Evolutionary conservation across 2,113 vertebrate species (phyloP).

Genomic region (Eupsittula cactorum): DNA sequence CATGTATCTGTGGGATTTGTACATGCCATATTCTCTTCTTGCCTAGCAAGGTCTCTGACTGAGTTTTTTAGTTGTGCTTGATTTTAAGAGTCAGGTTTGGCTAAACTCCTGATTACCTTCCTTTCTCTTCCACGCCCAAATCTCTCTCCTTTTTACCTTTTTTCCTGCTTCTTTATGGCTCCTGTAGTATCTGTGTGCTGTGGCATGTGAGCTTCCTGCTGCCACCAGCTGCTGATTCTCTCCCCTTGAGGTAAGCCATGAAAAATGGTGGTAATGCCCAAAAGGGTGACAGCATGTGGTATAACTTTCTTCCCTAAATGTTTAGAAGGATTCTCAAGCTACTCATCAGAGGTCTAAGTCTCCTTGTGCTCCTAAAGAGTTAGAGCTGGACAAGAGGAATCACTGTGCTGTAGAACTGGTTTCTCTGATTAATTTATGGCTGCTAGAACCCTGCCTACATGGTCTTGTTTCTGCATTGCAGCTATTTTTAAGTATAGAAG

Average conservation of each 20-base stretch:
- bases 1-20: background rate
- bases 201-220: background rate
- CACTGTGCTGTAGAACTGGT: background rate
- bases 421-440: background rate
- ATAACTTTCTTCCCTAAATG: background rate
- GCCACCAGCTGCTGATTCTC: background rate
- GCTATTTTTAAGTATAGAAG: background rate
- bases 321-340: background rate
- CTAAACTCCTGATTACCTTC: background rate
- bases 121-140: background rate
- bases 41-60: background rate
- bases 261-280: background rate
- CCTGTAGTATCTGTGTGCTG: background rate
- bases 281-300: background rate
- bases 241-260: background rate
- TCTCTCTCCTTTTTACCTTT: background rate
- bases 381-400: background rate
- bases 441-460: background rate
- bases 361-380: background rate
- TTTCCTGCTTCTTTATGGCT: background rate
- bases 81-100: background rate
- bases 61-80: background rate
- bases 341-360: background rate
- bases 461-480: background rate
- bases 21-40: background rate